Percentiles rank a stretch among this genome's conserved stretches.
Conservation (phyloP, 2,113 vertebrate genomes). For the Balaenoptera acutorostrata region DNA sequence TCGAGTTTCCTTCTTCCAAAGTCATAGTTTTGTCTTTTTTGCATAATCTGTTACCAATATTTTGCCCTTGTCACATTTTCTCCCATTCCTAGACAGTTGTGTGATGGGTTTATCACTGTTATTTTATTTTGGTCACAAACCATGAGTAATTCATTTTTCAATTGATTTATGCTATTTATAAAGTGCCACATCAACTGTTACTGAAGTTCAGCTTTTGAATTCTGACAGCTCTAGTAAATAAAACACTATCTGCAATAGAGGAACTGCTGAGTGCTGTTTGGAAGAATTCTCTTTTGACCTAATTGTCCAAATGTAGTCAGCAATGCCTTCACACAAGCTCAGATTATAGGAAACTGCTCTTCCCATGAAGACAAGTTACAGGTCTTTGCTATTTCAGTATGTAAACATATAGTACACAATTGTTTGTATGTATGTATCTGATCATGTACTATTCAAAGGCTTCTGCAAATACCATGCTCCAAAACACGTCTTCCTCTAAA, state of each 20-base stretch:
- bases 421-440: background rate
- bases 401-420: background rate
- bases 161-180: slow-evolving; percentile 51
- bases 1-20: slow-evolving; percentile 30
- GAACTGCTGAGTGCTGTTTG: background rate
- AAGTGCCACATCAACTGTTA: slow-evolving; percentile 26
- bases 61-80: slow-evolving; percentile 46
- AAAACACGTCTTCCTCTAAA: background rate
- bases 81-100: slow-evolving; percentile 26
- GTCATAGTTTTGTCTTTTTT: slow-evolving; percentile 34
- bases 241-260: background rate
- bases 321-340: background rate
- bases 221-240: slow-evolving; percentile 46
- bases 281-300: slow-evolving; percentile 25
- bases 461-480: background rate
- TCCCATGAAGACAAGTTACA: background rate
- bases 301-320: background rate
- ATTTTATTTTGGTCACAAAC: slow-evolving; percentile 55
- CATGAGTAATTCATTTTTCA: slow-evolving; percentile 55
- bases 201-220: slow-evolving; percentile 22
- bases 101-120: slow-evolving; percentile 49
- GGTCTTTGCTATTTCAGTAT: background rate
- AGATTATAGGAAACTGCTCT: background rate
- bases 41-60: slow-evolving; percentile 27
- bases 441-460: background rate